A percentile compares a stretch with the other conserved stretches of the same genome.
Conservation (phyloP, 2,113 vertebrate genomes). For the Morone chrysops region DNA sequence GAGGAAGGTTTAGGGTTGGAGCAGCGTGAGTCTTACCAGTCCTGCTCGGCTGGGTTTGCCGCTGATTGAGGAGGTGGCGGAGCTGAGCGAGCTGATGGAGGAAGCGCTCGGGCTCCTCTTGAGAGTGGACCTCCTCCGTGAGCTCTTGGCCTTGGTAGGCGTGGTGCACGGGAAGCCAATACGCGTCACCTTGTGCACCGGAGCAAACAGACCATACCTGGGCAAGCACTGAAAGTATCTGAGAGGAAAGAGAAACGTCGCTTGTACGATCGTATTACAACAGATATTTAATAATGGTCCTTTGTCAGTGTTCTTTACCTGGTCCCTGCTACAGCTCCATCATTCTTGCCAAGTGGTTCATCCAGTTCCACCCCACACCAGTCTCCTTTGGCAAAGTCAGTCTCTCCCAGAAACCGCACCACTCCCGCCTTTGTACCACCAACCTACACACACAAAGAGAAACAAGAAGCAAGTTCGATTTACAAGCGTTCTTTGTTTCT, state of each 20-base stretch:
- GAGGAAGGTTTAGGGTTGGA: background rate
- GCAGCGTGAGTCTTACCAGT: slow-evolving; percentile 85
- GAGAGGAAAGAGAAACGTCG: background rate
- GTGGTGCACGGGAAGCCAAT: slow-evolving; percentile 98
- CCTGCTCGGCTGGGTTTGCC: slow-evolving; percentile 96
- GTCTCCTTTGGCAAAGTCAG: slow-evolving; percentile 97
- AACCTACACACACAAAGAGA: slow-evolving; percentile 81
- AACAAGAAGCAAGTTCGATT: no score
- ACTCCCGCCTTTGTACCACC: slow-evolving; percentile 96
- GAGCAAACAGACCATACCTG: slow-evolving; percentile 95
- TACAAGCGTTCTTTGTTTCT: background rate
- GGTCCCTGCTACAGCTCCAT: slow-evolving; percentile 96
- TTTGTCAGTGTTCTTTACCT: slow-evolving; percentile 80
- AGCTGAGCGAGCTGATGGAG: slow-evolving; percentile 97
- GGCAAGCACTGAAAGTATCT: slow-evolving; percentile 98
- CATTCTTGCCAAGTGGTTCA: slow-evolving; percentile 97
- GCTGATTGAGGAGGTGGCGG: slow-evolving; percentile 94
- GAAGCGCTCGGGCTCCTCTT: slow-evolving; percentile 95
- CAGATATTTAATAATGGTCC: background rate
- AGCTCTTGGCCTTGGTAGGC: slow-evolving; percentile 90
- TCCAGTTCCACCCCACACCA: slow-evolving; percentile 99
- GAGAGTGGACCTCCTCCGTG: slow-evolving; percentile 83
- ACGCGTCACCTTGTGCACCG: slow-evolving; percentile 96
- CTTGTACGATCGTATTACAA: background rate
- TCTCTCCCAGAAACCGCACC: slow-evolving; percentile 96